These are phyloP conservation scores for Poeciliopsis paucimaculata DNA, from an alignment of 2,797 vertebrate species.

Conservation along the genomic window DNA sequence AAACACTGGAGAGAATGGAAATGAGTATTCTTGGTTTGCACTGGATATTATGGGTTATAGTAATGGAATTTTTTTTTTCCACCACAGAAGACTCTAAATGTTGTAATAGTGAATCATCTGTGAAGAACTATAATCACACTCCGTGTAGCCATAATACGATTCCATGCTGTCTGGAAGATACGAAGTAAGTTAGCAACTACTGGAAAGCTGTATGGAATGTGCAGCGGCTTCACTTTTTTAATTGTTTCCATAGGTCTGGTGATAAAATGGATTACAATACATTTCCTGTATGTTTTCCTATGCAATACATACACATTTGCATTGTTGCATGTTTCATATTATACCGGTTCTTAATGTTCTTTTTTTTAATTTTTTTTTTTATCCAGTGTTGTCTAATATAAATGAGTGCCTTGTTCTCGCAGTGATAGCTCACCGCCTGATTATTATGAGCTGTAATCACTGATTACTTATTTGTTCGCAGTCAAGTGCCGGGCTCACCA, in stretches of 20 bases:
- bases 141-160: background rate
- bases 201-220: background rate
- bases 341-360: background rate
- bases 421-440: conserved; percentile 28
- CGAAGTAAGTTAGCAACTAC: background rate
- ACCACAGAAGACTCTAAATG: background rate
- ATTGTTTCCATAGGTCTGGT: background rate
- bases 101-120: background rate
- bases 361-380: conserved; percentile 30
- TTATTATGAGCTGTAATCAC: conserved; percentile 56
- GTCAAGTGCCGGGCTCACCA: conserved; percentile 39
- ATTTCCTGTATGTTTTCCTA: background rate
- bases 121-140: background rate
- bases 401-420: conserved; percentile 28
- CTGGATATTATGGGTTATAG: background rate
- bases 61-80: background rate
- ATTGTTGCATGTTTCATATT: background rate
- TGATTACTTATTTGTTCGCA: conserved; percentile 69
- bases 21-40: background rate
- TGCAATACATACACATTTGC: background rate
- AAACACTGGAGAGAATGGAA: background rate
- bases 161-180: background rate
- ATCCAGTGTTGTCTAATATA: conserved; percentile 13
- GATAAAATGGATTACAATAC: background rate
- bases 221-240: background rate